Percentiles rank a stretch among this genome's conserved stretches.
These are phyloP conservation scores for Periparus ater DNA, from an alignment of 2,797 vertebrate genomes.

Conservation along the genomic window DNA sequence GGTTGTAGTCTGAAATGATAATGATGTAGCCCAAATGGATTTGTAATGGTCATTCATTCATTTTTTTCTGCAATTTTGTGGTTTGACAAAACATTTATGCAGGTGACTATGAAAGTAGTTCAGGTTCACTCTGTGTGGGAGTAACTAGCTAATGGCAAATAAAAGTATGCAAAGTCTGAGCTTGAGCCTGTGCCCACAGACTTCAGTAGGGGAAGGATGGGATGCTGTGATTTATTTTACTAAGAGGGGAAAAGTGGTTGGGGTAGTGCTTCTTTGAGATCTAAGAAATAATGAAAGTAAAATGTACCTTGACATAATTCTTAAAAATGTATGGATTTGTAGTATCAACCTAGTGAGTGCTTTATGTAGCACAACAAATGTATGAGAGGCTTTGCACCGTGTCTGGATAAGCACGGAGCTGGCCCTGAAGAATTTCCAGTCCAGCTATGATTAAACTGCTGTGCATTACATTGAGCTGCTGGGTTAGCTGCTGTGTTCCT, in stretches of 20 bases:
- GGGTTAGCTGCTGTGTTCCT: background rate
- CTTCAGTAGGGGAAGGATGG: background rate
- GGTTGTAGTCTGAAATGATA: slow-evolving; percentile 83
- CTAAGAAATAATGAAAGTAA: background rate
- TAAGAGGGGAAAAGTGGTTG: background rate
- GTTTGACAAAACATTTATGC: slow-evolving; percentile 77
- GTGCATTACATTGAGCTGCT: background rate
- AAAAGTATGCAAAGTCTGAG: slow-evolving; percentile 33
- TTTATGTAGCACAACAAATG: background rate
- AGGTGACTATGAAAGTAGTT: slow-evolving; percentile 64
- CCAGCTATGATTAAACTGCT: background rate
- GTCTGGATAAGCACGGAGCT: background rate
- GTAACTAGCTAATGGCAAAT: slow-evolving; percentile 47
- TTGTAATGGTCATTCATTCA: slow-evolving; percentile 84
- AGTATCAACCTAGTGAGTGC: background rate
- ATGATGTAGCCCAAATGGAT: slow-evolving; percentile 85
- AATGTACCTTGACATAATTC: background rate
- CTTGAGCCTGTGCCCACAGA: background rate
- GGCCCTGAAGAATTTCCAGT: background rate
- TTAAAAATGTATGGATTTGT: background rate
- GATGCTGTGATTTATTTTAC: slow-evolving; percentile 9
- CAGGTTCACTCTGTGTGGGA: slow-evolving; percentile 41
- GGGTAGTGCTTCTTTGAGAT: background rate
- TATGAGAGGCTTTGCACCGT: background rate
- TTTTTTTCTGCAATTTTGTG: slow-evolving; percentile 60